A percentile compares a stretch with the other conserved stretches of the same genome.
These are phyloP conservation scores for Eidolon helvum DNA, from an alignment of 2,113 vertebrate species.

Conservation along the genomic window DNA sequence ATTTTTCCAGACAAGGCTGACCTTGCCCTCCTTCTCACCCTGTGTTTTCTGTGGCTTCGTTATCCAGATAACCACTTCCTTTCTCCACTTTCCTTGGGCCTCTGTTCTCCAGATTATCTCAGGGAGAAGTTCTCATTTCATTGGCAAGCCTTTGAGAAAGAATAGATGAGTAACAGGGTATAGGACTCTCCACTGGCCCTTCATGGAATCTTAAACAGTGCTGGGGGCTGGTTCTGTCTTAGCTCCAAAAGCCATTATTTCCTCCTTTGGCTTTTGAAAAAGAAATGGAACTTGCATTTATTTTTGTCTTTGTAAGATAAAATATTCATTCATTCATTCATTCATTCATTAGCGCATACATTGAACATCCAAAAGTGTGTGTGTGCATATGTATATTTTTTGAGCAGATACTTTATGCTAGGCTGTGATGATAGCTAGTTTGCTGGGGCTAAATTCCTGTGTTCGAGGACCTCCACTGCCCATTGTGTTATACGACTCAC, in stretches of 20 bases:
- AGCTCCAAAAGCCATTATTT: neutral
- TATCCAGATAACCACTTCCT: neutral
- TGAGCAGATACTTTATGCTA: neutral
- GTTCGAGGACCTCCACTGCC: neutral
- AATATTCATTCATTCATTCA: neutral
- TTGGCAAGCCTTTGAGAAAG: neutral
- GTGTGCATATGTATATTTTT: neutral
- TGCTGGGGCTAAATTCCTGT: neutral
- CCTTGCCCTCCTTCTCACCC: neutral
- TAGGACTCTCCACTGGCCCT: neutral
- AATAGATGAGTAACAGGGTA: neutral
- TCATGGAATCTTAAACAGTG: neutral
- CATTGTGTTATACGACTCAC: neutral
- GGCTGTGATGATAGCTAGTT: neutral
- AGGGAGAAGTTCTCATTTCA: neutral
- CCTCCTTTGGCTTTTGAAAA: neutral
- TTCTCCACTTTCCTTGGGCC: neutral
- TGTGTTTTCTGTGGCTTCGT: neutral
- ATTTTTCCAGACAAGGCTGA: neutral
- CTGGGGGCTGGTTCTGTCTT: neutral
- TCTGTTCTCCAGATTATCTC: neutral
- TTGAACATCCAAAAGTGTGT: neutral
- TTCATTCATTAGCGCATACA: neutral
- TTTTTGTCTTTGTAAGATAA: neutral
- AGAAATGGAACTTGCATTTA: neutral